phyloP scores from a whole-genome alignment of 2,797 vertebrate genomes.

The Geotria australis region DNA sequence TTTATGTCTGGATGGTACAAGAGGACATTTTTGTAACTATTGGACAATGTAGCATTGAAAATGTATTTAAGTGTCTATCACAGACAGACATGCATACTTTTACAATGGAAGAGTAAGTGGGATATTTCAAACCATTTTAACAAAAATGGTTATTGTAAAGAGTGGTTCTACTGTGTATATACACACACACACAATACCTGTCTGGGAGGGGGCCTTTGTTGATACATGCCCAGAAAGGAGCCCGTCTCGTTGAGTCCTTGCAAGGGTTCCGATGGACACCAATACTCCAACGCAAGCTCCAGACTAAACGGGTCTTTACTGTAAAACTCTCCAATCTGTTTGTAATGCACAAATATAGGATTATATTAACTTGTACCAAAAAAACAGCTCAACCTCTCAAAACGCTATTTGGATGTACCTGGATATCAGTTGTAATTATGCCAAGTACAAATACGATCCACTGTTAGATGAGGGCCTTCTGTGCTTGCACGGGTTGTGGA shows the following conservation, averaged over 20 bases:
- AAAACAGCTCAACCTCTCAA: too few relatives aligned
- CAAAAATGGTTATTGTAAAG: too few relatives aligned
- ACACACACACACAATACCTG: neutral
- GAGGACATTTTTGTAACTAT: too few relatives aligned
- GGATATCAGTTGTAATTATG: too few relatives aligned
- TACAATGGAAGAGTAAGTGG: neutral
- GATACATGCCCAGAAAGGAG: neutral
- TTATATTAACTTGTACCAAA: too few relatives aligned
- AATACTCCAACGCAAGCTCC: neutral
- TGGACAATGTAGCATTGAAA: neutral
- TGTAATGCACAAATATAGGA: too few relatives aligned
- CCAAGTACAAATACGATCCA: too few relatives aligned
- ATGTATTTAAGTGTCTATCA: neutral
- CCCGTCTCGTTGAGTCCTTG: neutral
- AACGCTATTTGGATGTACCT: too few relatives aligned
- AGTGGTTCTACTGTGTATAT: neutral
- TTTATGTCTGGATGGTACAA: too few relatives aligned
- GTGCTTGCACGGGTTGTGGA: too few relatives aligned
- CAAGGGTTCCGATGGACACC: neutral
- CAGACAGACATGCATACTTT: neutral
- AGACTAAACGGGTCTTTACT: neutral
- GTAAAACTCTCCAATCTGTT: neutral
- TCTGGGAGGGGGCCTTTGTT: neutral
- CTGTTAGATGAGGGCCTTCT: too few relatives aligned
- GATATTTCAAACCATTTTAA: too few relatives aligned